These are phyloP conservation scores for Lasius platythorax DNA, from an alignment of 2,888 invertebrate species.

Conservation along the genomic window DNA sequence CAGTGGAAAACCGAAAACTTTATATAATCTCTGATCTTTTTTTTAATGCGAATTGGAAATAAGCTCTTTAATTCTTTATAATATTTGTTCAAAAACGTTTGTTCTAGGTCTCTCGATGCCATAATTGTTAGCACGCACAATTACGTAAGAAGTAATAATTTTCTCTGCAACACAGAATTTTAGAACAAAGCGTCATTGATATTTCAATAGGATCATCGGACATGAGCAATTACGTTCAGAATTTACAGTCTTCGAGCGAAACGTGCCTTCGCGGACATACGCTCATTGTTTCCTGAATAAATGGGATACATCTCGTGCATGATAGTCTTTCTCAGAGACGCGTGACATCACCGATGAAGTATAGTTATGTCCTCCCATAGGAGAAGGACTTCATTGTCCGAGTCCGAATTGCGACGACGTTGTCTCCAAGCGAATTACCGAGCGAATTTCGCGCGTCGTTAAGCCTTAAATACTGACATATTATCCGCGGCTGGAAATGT, in stretches of 20 bases:
- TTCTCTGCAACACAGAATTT: neutral
- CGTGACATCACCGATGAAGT: constrained; percentile 33
- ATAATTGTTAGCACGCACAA: neutral
- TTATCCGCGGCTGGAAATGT: constrained; percentile 35
- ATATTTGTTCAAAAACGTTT: neutral
- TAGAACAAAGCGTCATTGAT: constrained; percentile 18
- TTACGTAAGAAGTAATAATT: constrained; percentile 14
- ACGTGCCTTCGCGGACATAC: constrained; percentile 25
- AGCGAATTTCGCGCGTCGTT: constrained; percentile 47
- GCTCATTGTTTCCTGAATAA: constrained; percentile 57
- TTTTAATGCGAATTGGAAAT: neutral
- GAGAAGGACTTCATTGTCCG: constrained; percentile 34
- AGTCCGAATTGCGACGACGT: constrained; percentile 26
- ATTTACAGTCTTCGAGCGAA: neutral
- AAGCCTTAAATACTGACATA: constrained; percentile 40
- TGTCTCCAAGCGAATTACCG: constrained; percentile 33
- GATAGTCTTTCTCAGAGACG: constrained; percentile 53
- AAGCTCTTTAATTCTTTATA: neutral
- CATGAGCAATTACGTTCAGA: constrained; percentile 17
- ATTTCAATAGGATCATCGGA: neutral
- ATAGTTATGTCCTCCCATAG: constrained; percentile 30
- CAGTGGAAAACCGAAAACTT: neutral
- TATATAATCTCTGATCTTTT: neutral
- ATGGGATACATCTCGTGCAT: constrained; percentile 48
- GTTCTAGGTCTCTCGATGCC: neutral